Base-by-base conservation (phyloP, 2,113 vertebrate species). In the Gymnarchus niloticus region DNA sequence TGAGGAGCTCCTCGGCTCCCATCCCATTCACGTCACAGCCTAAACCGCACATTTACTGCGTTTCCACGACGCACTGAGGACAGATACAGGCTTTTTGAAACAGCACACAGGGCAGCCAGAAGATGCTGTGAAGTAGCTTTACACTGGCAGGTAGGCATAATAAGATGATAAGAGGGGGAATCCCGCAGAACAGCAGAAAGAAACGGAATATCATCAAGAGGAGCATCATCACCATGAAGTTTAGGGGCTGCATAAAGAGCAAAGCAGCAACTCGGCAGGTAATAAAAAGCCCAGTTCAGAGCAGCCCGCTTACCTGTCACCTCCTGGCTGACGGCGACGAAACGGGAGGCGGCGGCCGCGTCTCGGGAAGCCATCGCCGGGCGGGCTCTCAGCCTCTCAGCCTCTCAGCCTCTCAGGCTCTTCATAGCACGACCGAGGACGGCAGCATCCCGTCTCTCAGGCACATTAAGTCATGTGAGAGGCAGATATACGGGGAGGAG, bases 351-450 rank as follows among this genome's bases (percentile, higher is more conserved):
- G 51, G 80, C 80, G 8, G 77, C 48, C 48, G 92, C 87, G 87
- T 94, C 93, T 88, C 92, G 94, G 86, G 93, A 92, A 93, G 94
- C 94, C 94, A 95, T 95, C 76, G 83, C 83, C 90, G 17, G 76
- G 33, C 46, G 41, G n/a, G n/a, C n/a, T 92, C 92, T 91, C 89
- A 84, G 91, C 85, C 90, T 84, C 87, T 89, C 48, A 84, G 56
- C 73, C 88, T 88, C 80, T 86, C 88, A 89, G 86, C 78, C 89
- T 85, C 92, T 90, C 82, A 81, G 91, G 91, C 83, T 88, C 88
- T 49, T 90, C 90, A 86, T 94, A 54, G 25, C 3, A 17, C 48
- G 51, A 51, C 25, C 51, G 6, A 41, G 48, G 80, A 33, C 12
- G 80, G 49, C 28, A 54, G 51, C 51, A 33, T 25, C 88, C 88